phyloP scores from a whole-genome alignment of 2,888 invertebrate genomes.

The Acronicta alni region DNA sequence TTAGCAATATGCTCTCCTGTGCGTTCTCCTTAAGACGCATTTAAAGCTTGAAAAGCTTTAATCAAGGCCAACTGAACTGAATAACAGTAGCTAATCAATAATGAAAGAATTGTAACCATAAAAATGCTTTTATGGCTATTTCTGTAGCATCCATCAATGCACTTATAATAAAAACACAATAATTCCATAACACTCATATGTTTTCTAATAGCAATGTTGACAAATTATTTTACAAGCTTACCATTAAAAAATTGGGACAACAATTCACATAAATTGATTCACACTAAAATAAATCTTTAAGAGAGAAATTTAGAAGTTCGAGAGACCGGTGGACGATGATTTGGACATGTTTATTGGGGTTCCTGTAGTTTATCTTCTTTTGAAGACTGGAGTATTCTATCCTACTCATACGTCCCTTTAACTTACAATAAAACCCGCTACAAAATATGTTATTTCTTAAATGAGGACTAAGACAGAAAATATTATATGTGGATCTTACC shows the following conservation, averaged over 20 bases:
- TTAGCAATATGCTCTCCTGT: too few species aligned
- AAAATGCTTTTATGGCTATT: too few species aligned
- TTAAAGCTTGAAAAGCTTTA: too few species aligned
- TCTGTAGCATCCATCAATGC: too few species aligned
- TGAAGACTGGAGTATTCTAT: slow-evolving; percentile 26
- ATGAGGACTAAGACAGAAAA: neutral
- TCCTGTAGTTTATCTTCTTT: slow-evolving; percentile 33
- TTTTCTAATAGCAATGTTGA: too few species aligned
- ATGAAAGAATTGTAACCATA: too few species aligned
- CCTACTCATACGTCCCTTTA: slow-evolving; percentile 10
- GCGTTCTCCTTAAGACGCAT: too few species aligned
- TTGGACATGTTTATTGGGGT: slow-evolving; percentile 47
- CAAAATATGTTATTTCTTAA: slow-evolving; percentile 1
- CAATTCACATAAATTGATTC: slow-evolving; percentile 25
- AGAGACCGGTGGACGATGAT: slow-evolving; percentile 25
- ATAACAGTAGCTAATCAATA: neutral
- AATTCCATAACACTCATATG: too few species aligned
- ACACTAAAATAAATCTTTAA: slow-evolving; percentile 35
- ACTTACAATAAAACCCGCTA: neutral
- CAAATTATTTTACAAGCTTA: slow-evolving; percentile 1
- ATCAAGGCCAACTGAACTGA: too few species aligned
- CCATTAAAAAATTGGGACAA: slow-evolving; percentile 11
- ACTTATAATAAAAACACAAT: too few species aligned
- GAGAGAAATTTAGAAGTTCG: slow-evolving; percentile 38
- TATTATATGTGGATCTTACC: neutral